Base-by-base conservation (phyloP, 2,113 vertebrate genomes). In the Scolopax mira region DNA sequence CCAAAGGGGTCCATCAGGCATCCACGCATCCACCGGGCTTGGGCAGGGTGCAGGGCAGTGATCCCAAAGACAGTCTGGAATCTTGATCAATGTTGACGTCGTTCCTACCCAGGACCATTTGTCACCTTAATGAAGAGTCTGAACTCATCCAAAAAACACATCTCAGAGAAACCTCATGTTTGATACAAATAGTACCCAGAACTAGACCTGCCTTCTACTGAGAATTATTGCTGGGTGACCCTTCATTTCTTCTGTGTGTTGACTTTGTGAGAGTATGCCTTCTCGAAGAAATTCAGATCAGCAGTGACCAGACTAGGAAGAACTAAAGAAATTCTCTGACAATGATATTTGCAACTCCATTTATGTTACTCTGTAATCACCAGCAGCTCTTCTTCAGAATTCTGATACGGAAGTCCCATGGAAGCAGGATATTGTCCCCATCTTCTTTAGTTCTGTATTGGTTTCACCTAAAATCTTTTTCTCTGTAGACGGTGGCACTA, bases 31-130 rank as follows among this genome's bases (percentile, higher is more conserved):
- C 67, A 19, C 37, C 44, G n/a, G 4, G 1, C 42, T 46, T n/a
- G n/a, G n/a, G n/a, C n/a, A n/a, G n/a, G n/a, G 30, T 0, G 0
- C 15, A 18, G 44, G 3, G 24, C 2, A 11, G 24, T 14, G 11
- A 77, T 41, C 31, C 41, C 54, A 70, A 27, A 37, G n/a, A 22
- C 22, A 19, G 15, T 25, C 31, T 30, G 18, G 23, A 25, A 49
- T 15, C 62, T 55, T 51, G 39, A 31, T 91, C 30, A 46, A 1
- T 12, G 46, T 7, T 72, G 19, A 62, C 87, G 13, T 57, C 2
- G 30, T 69, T 77, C 79, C 54, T 66, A 30, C 5, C 5, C 28
- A 51, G 31, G 31, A 37, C 12, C 21, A 18, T 57, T 28, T 42
- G 17, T 37, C 21, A n/a, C 37, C 51, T 60, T 61, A 24, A 18